Conservation (phyloP, 1,140 invertebrate genomes). For the Oncopodura yosiiana region DNA sequence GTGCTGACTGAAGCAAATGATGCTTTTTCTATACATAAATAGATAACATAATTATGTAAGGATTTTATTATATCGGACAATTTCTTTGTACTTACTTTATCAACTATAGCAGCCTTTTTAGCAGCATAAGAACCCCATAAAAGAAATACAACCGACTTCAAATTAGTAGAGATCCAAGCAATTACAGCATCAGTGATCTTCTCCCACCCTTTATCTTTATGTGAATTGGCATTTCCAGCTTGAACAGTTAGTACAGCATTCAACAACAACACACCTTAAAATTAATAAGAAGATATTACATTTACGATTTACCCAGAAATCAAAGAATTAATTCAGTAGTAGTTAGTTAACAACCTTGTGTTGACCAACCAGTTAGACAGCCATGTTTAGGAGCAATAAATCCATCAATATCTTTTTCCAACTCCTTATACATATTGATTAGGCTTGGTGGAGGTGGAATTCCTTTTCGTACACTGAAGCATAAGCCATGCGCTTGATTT, state of each 20-base stretch:
- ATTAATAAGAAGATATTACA: constrained; percentile 12
- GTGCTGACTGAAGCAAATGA: constrained; percentile 48
- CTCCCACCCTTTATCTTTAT: constrained; percentile 58
- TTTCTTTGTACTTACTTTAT: constrained; percentile 44
- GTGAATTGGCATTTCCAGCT: constrained; percentile 52
- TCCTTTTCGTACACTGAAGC: constrained; percentile 55
- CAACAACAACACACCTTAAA: constrained; percentile 52
- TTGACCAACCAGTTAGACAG: constrained; percentile 52
- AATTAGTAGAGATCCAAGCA: constrained; percentile 46
- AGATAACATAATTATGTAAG: neutral
- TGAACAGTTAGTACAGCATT: constrained; percentile 58
- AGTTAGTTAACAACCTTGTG: constrained; percentile 55
- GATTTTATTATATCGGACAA: constrained; percentile 22
- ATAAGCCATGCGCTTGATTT: constrained; percentile 47
- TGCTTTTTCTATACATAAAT: constrained; percentile 47
- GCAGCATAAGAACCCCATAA: constrained; percentile 61
- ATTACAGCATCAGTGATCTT: constrained; percentile 56
- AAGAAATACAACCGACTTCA: constrained; percentile 52
- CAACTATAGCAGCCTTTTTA: constrained; percentile 52
- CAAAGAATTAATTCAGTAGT: no score
- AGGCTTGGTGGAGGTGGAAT: constrained; percentile 54
- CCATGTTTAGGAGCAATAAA: constrained; percentile 53
- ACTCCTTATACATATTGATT: constrained; percentile 57
- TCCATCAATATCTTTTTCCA: constrained; percentile 47
- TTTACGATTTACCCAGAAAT: no score